These are phyloP conservation scores for Sylvilagus bachmani DNA, from an alignment of 2,113 vertebrate species.

Conservation along the genomic window DNA sequence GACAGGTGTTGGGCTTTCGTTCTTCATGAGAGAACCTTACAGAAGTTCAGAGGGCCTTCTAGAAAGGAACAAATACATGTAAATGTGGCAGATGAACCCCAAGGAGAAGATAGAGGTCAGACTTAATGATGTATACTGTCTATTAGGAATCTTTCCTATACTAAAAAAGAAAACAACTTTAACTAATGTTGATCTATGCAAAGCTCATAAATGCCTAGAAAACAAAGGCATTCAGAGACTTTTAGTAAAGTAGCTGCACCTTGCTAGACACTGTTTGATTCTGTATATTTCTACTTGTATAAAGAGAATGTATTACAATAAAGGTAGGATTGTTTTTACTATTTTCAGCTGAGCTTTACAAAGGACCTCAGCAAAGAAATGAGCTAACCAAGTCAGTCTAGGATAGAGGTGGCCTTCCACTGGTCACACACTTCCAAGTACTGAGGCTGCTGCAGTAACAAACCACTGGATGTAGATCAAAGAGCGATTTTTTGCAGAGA, in stretches of 20 bases:
- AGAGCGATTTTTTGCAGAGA: neutral
- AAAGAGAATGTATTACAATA: neutral
- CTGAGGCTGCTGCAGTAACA: neutral
- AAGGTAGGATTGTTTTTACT: neutral
- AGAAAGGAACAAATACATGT: neutral
- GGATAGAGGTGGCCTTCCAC: neutral
- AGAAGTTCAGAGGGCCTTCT: neutral
- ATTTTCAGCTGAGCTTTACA: conserved; percentile 13
- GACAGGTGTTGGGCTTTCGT: neutral
- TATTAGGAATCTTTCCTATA: neutral
- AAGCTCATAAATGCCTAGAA: neutral
- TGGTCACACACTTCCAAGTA: neutral
- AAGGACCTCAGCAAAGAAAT: neutral
- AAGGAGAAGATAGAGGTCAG: neutral
- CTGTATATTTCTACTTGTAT: neutral
- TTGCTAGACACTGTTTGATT: neutral
- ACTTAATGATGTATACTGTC: neutral
- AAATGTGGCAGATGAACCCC: neutral
- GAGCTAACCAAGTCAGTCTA: neutral
- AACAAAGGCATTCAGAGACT: conserved; percentile 18
- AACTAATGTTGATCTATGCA: neutral
- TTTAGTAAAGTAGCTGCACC: neutral
- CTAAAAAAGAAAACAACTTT: conserved; percentile 26
- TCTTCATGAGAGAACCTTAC: neutral
- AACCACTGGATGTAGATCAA: neutral